Evolutionary conservation across 2,113 vertebrate species (phyloP).

Genomic region (Oreocharis arfaki): DNA sequence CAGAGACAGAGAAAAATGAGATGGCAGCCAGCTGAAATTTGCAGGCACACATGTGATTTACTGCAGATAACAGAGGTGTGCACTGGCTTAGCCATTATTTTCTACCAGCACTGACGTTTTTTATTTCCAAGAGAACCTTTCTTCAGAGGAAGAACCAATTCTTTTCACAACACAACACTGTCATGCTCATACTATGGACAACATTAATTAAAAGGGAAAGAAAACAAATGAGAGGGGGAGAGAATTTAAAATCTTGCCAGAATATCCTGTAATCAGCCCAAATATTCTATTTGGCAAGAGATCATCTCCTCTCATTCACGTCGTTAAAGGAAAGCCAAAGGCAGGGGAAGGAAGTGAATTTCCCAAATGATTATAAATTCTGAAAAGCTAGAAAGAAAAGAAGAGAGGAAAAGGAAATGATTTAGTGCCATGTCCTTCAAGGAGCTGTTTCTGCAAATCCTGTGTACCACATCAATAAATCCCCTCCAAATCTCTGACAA

Average conservation of each 20-base stretch:
- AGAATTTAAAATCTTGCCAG: background rate
- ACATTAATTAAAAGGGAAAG: background rate
- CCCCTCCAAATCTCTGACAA: constrained; percentile 45
- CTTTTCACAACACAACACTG: background rate
- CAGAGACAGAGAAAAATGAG: background rate
- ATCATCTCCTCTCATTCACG: background rate
- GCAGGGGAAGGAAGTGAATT: background rate
- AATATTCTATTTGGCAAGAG: background rate
- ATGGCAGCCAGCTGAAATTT: background rate
- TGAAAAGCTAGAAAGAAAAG: constrained; percentile 12
- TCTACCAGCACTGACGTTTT: background rate
- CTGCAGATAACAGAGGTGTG: background rate
- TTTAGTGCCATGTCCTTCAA: constrained; percentile 64
- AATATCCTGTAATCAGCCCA: background rate
- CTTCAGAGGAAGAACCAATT: background rate
- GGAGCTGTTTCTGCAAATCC: constrained; percentile 71
- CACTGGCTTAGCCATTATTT: background rate
- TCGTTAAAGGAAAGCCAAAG: background rate
- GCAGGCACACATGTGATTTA: background rate
- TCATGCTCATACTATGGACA: background rate
- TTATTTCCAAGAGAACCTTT: background rate
- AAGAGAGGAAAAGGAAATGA: background rate
- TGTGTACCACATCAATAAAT: constrained; percentile 57
- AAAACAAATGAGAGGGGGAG: background rate
- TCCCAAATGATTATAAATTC: constrained; percentile 44